Base-by-base conservation (phyloP, 1,140 invertebrate genomes). In the Drosophila nannoptera region DNA sequence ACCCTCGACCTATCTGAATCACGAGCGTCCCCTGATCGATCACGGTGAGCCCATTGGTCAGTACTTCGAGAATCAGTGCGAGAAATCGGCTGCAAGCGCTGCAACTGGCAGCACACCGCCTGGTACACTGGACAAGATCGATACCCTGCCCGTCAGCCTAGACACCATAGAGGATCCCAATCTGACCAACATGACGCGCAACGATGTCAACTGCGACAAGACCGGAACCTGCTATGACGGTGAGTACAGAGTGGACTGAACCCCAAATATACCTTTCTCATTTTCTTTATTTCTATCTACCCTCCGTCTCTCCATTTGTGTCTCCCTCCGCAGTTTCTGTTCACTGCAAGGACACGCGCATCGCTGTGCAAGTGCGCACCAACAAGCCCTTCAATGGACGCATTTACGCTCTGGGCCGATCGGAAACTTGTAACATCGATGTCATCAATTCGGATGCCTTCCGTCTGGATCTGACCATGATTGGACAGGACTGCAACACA, bases 211-310 rank as follows among this genome's bases (percentile, higher is more conserved):
- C 90, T 98, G 97, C 87, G 97, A 98, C 90, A 96, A 96, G 81
- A 97, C 96, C 35, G 97, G 97, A 81, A 97, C 96, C 56, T 98
- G 97, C 87, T 98, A 98, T 78, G 96, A 98, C 90, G 96, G 96
- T 98, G 16, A 70, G 86, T 77, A 0, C 8, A 4, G 4, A 5
- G 14, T 33, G 9, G 16, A 4, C 12, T 9, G 2, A 12, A 12
- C 31, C 33, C 4, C 8, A 33, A 35, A 16, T 35, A 2, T 5
- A 29, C 11, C 45, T 5, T 11, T 11, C 46, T 48, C 22, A 22
- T 22, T 22, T 22, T 11, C 38, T 42, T 6, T 42, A 11, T 42
- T 12, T 42, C 40, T 42, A 5, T 42, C 40, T 42, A 22, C 40
- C 14, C 40, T 42, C 11, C n/a, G n/a, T 32, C 46, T 31, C 22